Evolutionary conservation across 2,797 vertebrate genomes (phyloP).

Genomic region (Hemitrygon akajei): DNA sequence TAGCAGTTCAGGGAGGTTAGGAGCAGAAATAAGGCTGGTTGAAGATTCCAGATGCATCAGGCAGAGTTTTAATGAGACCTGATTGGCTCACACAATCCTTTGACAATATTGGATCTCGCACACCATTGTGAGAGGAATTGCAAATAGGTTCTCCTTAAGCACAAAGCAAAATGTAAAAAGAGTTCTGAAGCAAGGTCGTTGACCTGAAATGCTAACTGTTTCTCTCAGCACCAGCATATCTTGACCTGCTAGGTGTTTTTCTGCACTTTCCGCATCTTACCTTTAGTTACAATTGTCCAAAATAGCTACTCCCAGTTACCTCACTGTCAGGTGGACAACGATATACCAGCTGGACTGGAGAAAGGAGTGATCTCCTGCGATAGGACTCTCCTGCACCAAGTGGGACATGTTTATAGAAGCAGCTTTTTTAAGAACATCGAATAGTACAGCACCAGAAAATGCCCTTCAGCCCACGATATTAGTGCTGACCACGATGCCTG

Average conservation of each 20-base stretch:
- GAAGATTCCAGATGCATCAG: slow-evolving; percentile 9
- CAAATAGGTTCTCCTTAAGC: too few relatives aligned
- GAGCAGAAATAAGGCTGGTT: neutral
- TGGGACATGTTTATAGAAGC: neutral
- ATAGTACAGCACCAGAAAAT: too few relatives aligned
- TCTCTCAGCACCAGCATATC: too few relatives aligned
- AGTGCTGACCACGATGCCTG: too few relatives aligned
- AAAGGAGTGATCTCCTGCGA: neutral
- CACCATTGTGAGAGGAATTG: neutral
- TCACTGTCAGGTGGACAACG: neutral
- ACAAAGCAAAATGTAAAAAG: too few relatives aligned
- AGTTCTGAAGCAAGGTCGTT: too few relatives aligned
- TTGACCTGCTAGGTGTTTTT: too few relatives aligned
- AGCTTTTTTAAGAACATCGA: neutral
- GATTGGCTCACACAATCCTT: neutral
- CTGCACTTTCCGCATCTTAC: too few relatives aligned
- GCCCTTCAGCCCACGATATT: too few relatives aligned
- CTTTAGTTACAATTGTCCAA: neutral
- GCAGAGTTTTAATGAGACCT: neutral
- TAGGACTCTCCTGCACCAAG: neutral
- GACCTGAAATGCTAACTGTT: too few relatives aligned
- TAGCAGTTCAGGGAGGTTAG: neutral
- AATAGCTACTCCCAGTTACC: neutral
- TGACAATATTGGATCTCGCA: neutral
- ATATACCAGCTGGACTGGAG: neutral